phyloP scores from a whole-genome alignment of 2,113 vertebrate genomes.

The Antennarius striatus region DNA sequence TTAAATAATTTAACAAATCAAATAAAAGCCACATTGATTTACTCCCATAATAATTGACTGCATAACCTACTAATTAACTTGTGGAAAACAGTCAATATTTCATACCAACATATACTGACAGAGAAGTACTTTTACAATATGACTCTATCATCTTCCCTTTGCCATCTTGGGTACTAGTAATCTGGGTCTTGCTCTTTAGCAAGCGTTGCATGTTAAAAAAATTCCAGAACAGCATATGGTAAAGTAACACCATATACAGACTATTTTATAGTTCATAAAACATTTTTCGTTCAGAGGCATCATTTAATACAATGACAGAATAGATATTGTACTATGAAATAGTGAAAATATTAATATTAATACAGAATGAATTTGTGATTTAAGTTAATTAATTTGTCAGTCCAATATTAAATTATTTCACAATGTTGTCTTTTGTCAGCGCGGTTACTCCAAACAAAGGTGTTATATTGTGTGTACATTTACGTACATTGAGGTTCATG shows the following conservation, averaged over 20 bases:
- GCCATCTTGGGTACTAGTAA: slow-evolving; percentile 74
- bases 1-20: slow-evolving; percentile 35
- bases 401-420: slow-evolving; percentile 46
- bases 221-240: slow-evolving; percentile 47
- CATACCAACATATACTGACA: slow-evolving; percentile 34
- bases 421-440: slow-evolving; percentile 38
- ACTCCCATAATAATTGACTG: slow-evolving; percentile 30
- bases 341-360: slow-evolving; percentile 33
- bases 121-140: slow-evolving; percentile 13
- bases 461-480: slow-evolving; percentile 59
- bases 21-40: slow-evolving; percentile 27
- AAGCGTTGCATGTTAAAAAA: slow-evolving; percentile 40
- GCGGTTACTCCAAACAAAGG: slow-evolving; percentile 35
- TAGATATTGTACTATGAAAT: slow-evolving; percentile 35
- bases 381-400: slow-evolving; percentile 55
- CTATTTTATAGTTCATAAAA: slow-evolving; percentile 44
- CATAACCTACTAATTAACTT: slow-evolving; percentile 37
- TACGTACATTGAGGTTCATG: slow-evolving; percentile 60
- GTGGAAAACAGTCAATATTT: slow-evolving; percentile 49
- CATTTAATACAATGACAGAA: slow-evolving; percentile 13
- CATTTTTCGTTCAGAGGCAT: slow-evolving; percentile 19
- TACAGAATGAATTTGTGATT: slow-evolving; percentile 53
- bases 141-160: slow-evolving; percentile 61
- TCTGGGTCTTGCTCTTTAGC: slow-evolving; percentile 60
- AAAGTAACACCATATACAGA: slow-evolving; percentile 40